Conservation (phyloP, 2,113 vertebrate genomes). For the Isurus oxyrinchus region DNA sequence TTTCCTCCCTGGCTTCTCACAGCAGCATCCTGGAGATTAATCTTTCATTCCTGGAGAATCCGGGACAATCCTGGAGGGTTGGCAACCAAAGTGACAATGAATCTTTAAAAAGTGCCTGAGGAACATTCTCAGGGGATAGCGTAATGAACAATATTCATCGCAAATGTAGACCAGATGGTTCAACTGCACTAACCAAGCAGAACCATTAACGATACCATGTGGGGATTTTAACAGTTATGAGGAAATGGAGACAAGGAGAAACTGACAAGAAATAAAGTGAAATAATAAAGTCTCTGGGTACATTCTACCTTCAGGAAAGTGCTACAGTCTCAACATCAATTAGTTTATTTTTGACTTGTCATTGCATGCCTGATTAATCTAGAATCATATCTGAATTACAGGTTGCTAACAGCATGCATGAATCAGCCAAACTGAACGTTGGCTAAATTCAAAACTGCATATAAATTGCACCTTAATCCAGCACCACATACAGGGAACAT, state of each 20-base stretch:
- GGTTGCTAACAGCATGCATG: constrained; percentile 51
- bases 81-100: background rate
- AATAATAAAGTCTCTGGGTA: background rate
- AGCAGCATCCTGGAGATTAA: background rate
- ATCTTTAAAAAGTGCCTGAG: background rate
- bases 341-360: constrained; percentile 42
- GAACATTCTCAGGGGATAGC: background rate
- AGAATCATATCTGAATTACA: constrained; percentile 46
- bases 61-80: background rate
- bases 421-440: constrained; percentile 46
- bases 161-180: background rate
- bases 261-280: background rate
- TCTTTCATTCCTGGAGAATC: background rate
- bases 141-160: background rate
- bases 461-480: constrained; percentile 54
- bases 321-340: background rate
- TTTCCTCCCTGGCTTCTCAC: background rate
- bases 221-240: background rate
- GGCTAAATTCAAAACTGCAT: constrained; percentile 44
- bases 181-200: background rate
- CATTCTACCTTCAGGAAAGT: background rate
- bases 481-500: constrained; percentile 44
- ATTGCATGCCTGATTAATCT: constrained; percentile 53
- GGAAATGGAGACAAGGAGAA: background rate
- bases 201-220: background rate